Conservation (phyloP, 2,113 vertebrate species). For the Prinia subflava region DNA sequence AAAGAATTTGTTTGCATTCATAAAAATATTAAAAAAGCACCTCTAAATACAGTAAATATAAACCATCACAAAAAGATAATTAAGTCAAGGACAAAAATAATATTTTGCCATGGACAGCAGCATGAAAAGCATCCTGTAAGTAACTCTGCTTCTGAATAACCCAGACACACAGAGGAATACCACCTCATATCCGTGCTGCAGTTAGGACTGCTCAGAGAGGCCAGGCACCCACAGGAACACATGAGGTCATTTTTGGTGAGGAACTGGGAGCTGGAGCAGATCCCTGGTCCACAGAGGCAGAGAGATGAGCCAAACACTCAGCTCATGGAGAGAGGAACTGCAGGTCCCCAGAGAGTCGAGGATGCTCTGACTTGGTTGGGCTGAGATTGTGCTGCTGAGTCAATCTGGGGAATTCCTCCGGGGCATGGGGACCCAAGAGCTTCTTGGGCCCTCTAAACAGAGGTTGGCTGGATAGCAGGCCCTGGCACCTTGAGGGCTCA, state of each 20-base stretch:
- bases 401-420: not conserved
- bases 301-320: not conserved
- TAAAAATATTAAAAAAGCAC: not conserved
- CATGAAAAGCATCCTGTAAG: not conserved
- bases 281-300: not conserved
- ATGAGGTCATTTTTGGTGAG: accelerated
- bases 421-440: not conserved
- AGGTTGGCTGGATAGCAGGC: not conserved
- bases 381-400: not conserved
- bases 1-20: not conserved
- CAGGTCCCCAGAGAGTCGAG: not conserved
- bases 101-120: not conserved
- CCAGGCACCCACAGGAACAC: not conserved
- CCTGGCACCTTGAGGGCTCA: accelerated
- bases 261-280: accelerated
- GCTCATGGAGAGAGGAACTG: not conserved
- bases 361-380: accelerated
- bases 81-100: not conserved
- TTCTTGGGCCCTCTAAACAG: not conserved
- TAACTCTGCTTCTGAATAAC: not conserved
- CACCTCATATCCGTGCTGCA: not conserved
- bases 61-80: not conserved
- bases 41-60: not conserved
- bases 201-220: not conserved
- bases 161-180: not conserved